Evolutionary conservation across 2,113 vertebrate species (phyloP), one percentile per base, ranked within the genome.

Genomic region (Brachypteracias leptosomus): DNA sequence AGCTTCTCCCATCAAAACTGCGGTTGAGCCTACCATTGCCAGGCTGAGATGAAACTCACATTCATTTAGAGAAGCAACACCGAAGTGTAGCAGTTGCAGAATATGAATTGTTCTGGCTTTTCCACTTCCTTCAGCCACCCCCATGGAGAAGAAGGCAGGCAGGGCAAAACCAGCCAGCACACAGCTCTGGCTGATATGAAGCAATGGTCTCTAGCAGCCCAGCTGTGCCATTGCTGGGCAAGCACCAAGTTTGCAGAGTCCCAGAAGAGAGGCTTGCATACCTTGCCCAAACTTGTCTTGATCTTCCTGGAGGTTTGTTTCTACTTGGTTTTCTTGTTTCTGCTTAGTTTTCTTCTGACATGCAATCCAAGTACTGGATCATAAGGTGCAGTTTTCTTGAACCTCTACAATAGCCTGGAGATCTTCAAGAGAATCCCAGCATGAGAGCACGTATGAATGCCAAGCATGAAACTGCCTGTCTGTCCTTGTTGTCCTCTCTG

Each of bases 1-100:
- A 93, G 78, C 51, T 83, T 85, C 78, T 79, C 58, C 59, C 59
- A 63, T 96, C 71, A 82, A 93, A 88, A 54, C 36, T 33, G 38
- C 11, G 3, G 66, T 13, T 68, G 44, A 87, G 36, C 26, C 35
- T 55, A 12, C 19, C 46, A 46, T 62, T 85, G 85, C 62, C 78
- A 91, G 58, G 38, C 66, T 57, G 67, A 91, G 55, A 61, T 38
- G 91, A 96, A 91, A 76, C 16, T 52, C 54, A 20, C 28, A 14
- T 17, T 89, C 44, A 28, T 66, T 95, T 42, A 54, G 49, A 88
- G 40, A 87, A 62, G 59, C 13, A 65, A 33, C 0, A 2, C 28
- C 36, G n/a, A 72, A 54, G 51, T 6, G 16, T 10, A 40, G 31
- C 0, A 0, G 29, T 13, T 82, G 36, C 42, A 80, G 46, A 62